Percentiles rank a stretch among this genome's conserved stretches.
Conservation (phyloP, 2,113 vertebrate species). For the Dicaeum eximium region DNA sequence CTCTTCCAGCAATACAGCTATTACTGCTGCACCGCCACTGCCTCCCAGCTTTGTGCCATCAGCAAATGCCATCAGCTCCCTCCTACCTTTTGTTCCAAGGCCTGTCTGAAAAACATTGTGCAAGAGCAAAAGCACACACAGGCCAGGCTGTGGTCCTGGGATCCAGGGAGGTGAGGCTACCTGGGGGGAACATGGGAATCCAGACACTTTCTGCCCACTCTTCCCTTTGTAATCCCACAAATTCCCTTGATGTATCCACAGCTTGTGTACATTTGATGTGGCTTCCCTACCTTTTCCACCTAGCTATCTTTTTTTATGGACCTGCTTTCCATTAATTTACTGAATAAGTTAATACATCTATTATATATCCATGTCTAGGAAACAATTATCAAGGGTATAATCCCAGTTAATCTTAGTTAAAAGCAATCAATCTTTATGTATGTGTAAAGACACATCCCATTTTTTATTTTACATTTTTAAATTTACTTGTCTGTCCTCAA, state of each 20-base stretch:
- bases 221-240: neutral
- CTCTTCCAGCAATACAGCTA: neutral
- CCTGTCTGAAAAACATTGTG: neutral
- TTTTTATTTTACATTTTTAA: neutral
- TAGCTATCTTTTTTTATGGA: neutral
- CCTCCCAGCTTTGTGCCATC: neutral
- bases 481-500: neutral
- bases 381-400: neutral
- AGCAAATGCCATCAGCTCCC: neutral
- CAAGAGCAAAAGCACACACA: neutral
- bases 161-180: neutral
- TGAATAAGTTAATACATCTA: neutral
- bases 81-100: neutral
- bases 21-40: neutral
- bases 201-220: neutral
- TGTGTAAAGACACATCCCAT: neutral
- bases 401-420: neutral
- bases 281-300: neutral
- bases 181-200: neutral
- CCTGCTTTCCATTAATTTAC: neutral
- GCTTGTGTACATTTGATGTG: neutral
- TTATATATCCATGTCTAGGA: neutral
- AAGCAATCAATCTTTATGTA: neutral
- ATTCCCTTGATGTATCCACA: neutral
- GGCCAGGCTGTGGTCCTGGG: neutral